These are phyloP conservation scores for Phyllotreta cruciferae DNA, from an alignment of 2,888 invertebrate genomes.

Conservation along the genomic window DNA sequence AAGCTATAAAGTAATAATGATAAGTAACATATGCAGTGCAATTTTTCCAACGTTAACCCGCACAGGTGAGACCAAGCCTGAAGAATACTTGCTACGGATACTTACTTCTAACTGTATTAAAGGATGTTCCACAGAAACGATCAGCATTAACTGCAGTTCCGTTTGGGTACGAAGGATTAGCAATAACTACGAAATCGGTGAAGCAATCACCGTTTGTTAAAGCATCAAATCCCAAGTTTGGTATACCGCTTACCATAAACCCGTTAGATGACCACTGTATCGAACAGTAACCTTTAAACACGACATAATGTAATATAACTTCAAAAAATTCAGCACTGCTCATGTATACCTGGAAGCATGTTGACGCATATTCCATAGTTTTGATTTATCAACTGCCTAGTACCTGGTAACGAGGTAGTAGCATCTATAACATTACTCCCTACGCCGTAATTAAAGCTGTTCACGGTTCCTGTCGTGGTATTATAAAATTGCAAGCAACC, in stretches of 20 bases:
- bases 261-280: slow-evolving; percentile 69
- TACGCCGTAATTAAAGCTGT: slow-evolving; percentile 77
- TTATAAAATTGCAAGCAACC: slow-evolving; percentile 80
- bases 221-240: slow-evolving; percentile 61
- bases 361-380: slow-evolving; percentile 80
- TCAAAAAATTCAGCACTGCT: too few species aligned
- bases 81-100: slow-evolving; percentile 33
- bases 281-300: slow-evolving; percentile 68
- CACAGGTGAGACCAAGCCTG: background rate
- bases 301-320: background rate
- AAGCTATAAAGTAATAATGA: slow-evolving; percentile 58
- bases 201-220: slow-evolving; percentile 68
- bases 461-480: slow-evolving; percentile 67
- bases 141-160: slow-evolving; percentile 65
- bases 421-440: slow-evolving; percentile 50
- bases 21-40: background rate
- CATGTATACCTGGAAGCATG: slow-evolving; percentile 63
- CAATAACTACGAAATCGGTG: slow-evolving; percentile 78
- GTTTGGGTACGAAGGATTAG: slow-evolving; percentile 64
- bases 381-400: slow-evolving; percentile 73
- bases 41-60: background rate
- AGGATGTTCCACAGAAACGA: slow-evolving; percentile 78
- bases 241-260: slow-evolving; percentile 68
- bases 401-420: slow-evolving; percentile 60
- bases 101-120: slow-evolving; percentile 70